Evolutionary conservation across 2,797 vertebrate genomes (phyloP).

Genomic region (Neopelma chrysocephalum): DNA sequence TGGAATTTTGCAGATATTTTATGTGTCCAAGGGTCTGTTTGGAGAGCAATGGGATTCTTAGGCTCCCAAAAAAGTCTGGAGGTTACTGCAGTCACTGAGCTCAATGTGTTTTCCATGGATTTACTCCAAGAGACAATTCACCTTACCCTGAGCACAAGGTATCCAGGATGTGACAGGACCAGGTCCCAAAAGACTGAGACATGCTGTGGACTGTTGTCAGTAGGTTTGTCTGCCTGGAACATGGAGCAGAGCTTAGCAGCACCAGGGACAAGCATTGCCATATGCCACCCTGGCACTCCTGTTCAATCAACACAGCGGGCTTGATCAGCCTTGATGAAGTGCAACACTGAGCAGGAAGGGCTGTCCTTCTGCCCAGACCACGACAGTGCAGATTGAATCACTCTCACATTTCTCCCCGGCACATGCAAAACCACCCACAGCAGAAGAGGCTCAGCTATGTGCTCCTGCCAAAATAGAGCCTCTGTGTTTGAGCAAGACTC

Average conservation of each 20-base stretch:
- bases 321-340: neutral
- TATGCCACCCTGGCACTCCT: neutral
- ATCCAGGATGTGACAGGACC: neutral
- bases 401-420: neutral
- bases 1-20: neutral
- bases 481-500: neutral
- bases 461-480: neutral
- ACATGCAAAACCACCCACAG: neutral
- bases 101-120: neutral
- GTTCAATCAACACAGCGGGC: fast-evolving
- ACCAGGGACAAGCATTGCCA: neutral
- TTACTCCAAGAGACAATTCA: neutral
- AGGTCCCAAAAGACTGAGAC: neutral
- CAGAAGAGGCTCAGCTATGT: neutral
- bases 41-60: fast-evolving
- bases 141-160: neutral
- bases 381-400: neutral
- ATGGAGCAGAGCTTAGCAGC: neutral
- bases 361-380: neutral
- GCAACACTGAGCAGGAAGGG: neutral
- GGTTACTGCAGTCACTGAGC: neutral
- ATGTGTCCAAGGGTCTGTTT: fast-evolving
- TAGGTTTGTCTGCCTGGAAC: neutral
- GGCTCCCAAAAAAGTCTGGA: neutral
- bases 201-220: neutral